These are phyloP conservation scores for Mesorhabditis sp. DNA, from an alignment of 2,888 invertebrate genomes.

Conservation along the genomic window DNA sequence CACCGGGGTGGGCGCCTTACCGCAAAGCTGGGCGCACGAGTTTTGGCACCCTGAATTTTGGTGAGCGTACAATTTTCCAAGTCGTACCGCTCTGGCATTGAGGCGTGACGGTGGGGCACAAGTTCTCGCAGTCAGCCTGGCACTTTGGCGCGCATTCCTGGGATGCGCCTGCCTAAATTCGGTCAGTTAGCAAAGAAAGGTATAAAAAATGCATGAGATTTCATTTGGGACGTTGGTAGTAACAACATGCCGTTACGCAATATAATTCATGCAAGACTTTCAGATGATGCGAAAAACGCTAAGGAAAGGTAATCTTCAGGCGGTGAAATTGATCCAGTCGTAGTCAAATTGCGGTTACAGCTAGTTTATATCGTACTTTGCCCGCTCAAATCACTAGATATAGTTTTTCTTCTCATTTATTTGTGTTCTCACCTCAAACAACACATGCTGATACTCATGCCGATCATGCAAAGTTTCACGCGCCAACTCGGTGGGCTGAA, in stretches of 20 bases:
- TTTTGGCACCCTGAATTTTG: conserved; percentile 23
- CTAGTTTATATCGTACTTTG: no score
- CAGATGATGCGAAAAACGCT: no score
- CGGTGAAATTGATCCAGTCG: no score
- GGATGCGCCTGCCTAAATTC: not conserved
- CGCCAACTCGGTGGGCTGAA: not conserved
- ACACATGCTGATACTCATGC: no score
- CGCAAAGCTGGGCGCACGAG: conserved; percentile 30
- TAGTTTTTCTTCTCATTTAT: no score
- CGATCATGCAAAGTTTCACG: not conserved
- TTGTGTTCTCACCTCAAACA: no score
- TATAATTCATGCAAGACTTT: no score
- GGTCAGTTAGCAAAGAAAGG: not conserved
- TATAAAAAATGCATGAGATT: not conserved
- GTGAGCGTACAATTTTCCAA: not conserved
- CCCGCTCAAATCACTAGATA: no score
- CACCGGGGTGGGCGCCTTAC: conserved; percentile 29
- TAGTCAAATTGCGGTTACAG: no score
- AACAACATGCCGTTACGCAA: no score
- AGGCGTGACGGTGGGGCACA: conserved; percentile 28
- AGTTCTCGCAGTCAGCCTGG: conserved; percentile 28
- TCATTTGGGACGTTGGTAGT: no score
- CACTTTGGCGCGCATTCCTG: conserved; percentile 34
- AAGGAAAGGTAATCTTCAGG: no score
- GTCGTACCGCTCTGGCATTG: conserved; percentile 26